Percentiles rank a stretch among this genome's conserved stretches.
Evolutionary conservation across 64 coral and sea anemone species (phyloP).

Genomic region (Porites australiensis): DNA sequence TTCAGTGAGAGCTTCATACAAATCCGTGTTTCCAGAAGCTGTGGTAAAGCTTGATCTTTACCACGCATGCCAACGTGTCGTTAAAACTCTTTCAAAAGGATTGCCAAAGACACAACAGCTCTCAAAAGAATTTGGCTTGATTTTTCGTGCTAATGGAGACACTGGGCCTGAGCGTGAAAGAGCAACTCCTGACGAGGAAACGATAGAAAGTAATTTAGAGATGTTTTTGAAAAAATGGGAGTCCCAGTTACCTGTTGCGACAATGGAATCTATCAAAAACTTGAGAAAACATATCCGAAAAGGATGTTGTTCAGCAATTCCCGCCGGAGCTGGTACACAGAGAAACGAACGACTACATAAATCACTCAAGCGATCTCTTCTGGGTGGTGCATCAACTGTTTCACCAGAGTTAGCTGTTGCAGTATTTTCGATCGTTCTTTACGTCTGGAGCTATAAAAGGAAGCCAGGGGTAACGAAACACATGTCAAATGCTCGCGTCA

Average conservation of each 20-base stretch:
- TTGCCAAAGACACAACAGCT: not conserved
- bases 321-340: slow-evolving; percentile 51
- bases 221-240: slow-evolving; percentile 56
- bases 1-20: not conserved
- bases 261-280: slow-evolving; percentile 13
- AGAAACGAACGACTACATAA: slow-evolving; percentile 62
- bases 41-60: slow-evolving; percentile 36
- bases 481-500: not conserved
- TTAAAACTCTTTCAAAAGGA: slow-evolving; percentile 21
- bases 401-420: slow-evolving; percentile 65
- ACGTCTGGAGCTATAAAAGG: slow-evolving; percentile 32
- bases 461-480: no score
- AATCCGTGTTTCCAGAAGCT: not conserved
- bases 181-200: slow-evolving; percentile 28
- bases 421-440: slow-evolving; percentile 43
- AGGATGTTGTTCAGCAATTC: slow-evolving; percentile 72
- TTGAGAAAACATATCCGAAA: slow-evolving; percentile 37
- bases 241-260: not conserved
- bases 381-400: slow-evolving; percentile 33
- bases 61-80: slow-evolving; percentile 59
- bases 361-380: slow-evolving; percentile 38
- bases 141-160: slow-evolving; percentile 42
- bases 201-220: slow-evolving; percentile 4
- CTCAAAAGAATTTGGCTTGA: slow-evolving; percentile 42
- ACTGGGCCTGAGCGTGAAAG: not conserved